A percentile compares a stretch with the other conserved stretches of the same genome.
Conservation (phyloP, 2,113 vertebrate species). For the Sylvilagus bachmani region DNA sequence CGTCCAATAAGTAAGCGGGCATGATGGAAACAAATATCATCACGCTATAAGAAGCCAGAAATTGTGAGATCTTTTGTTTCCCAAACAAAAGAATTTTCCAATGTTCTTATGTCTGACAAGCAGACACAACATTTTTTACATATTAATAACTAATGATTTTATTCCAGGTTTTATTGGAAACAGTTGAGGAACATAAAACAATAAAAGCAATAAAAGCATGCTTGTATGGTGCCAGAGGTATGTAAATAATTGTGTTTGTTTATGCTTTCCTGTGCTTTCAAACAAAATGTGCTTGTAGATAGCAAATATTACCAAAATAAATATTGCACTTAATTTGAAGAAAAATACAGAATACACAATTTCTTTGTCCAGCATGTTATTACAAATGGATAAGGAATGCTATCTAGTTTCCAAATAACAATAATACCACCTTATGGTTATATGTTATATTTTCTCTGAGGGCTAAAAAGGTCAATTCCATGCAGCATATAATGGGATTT, state of each 20-base stretch:
- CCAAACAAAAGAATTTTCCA: slow-evolving; percentile 76
- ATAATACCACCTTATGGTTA: slow-evolving; percentile 43
- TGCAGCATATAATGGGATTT: slow-evolving; percentile 53
- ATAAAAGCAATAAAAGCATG: slow-evolving; percentile 24
- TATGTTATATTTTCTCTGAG: slow-evolving; percentile 32
- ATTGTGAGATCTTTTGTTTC: slow-evolving; percentile 72
- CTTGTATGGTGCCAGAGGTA: slow-evolving; percentile 1
- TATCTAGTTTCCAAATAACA: slow-evolving; percentile 68
- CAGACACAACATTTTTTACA: slow-evolving; percentile 59
- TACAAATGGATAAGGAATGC: slow-evolving; percentile 55
- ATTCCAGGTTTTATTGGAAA: slow-evolving; percentile 24
- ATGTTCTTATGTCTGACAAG: slow-evolving; percentile 1
- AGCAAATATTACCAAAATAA: slow-evolving; percentile 16
- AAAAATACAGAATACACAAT: background rate
- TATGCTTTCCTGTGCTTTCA: slow-evolving; percentile 42
- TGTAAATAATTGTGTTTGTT: slow-evolving; percentile 20
- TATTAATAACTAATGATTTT: slow-evolving; percentile 65
- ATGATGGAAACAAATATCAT: slow-evolving; percentile 79
- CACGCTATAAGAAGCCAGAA: slow-evolving; percentile 61
- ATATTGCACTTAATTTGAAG: background rate
- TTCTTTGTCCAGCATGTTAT: background rate
- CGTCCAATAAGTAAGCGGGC: slow-evolving; percentile 72
- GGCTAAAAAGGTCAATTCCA: slow-evolving; percentile 59
- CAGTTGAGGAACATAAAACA: slow-evolving; percentile 49
- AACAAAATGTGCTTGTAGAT: slow-evolving; percentile 7